These are phyloP conservation scores for Tetragnatha montana DNA, from an alignment of 2,888 invertebrate species.

Conservation along the genomic window DNA sequence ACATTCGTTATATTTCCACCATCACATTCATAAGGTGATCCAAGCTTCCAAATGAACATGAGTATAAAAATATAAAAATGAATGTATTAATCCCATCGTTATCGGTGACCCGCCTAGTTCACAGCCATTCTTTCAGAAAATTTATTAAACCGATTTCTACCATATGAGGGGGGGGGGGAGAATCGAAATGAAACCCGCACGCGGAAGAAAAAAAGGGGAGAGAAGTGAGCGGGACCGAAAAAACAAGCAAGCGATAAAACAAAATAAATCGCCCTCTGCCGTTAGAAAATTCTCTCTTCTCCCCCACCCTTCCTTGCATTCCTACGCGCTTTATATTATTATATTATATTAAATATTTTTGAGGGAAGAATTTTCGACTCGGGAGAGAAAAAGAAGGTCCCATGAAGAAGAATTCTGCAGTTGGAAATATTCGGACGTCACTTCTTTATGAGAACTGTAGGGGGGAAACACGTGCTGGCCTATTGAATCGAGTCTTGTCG, in stretches of 20 bases:
- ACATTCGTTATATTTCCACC: too few species aligned
- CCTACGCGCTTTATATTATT: constrained; percentile 31
- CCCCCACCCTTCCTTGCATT: background rate
- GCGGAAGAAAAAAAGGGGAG: background rate
- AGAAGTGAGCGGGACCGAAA: constrained; percentile 17
- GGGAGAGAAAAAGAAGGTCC: constrained; percentile 17
- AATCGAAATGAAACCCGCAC: constrained; percentile 9
- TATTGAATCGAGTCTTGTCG: constrained; percentile 46
- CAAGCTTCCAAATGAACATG: too few species aligned
- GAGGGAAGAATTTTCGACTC: constrained; percentile 47
- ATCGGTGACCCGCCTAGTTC: background rate
- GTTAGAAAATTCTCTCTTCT: constrained; percentile 29
- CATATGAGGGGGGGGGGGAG: background rate
- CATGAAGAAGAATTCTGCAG: constrained; percentile 1
- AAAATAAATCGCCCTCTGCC: constrained; percentile 21
- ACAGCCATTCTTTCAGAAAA: background rate
- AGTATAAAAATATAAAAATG: too few species aligned
- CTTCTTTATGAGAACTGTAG: constrained; percentile 38
- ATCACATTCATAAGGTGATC: too few species aligned
- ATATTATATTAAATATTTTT: constrained; percentile 63
- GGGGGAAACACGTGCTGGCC: constrained; percentile 48
- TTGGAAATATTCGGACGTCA: constrained; percentile 17
- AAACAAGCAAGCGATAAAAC: constrained; percentile 3
- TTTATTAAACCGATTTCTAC: constrained; percentile 27
- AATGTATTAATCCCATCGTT: background rate